Evolutionary conservation across 2,113 vertebrate species (phyloP).

Genomic region (Spizaetus ornatus): DNA sequence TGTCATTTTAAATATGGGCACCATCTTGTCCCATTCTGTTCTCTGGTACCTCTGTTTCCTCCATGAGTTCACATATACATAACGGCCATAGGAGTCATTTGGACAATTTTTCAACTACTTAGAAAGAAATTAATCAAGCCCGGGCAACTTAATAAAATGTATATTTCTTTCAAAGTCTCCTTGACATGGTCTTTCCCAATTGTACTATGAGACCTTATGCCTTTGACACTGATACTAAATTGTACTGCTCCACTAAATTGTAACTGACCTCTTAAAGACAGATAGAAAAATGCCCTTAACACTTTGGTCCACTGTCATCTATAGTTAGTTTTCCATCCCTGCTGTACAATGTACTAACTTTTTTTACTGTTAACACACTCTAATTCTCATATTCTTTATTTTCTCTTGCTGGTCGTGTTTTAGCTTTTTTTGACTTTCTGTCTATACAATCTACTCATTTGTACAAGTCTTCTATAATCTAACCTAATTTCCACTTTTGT

Average conservation of each 20-base stretch:
- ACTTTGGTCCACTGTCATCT: background rate
- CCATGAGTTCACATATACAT: background rate
- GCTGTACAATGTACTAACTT: background rate
- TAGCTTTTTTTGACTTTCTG: background rate
- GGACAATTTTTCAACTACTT: background rate
- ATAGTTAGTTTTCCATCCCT: background rate
- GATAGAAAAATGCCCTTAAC: background rate
- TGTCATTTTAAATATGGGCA: background rate
- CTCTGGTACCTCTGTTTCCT: background rate
- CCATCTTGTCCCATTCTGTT: background rate
- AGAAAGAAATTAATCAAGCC: background rate
- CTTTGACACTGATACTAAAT: background rate
- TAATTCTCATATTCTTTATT: background rate
- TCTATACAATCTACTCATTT: background rate
- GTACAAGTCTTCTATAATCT: background rate
- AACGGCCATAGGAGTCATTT: background rate
- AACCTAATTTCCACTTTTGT: background rate
- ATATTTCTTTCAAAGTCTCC: background rate
- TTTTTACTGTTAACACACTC: background rate
- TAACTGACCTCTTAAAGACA: background rate
- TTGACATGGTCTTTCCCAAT: background rate
- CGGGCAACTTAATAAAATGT: background rate
- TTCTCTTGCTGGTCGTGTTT: background rate
- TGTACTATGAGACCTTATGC: background rate
- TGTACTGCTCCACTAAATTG: background rate